Evolutionary conservation across 2,113 vertebrate species (phyloP).

Genomic region (Rutilus rutilus): DNA sequence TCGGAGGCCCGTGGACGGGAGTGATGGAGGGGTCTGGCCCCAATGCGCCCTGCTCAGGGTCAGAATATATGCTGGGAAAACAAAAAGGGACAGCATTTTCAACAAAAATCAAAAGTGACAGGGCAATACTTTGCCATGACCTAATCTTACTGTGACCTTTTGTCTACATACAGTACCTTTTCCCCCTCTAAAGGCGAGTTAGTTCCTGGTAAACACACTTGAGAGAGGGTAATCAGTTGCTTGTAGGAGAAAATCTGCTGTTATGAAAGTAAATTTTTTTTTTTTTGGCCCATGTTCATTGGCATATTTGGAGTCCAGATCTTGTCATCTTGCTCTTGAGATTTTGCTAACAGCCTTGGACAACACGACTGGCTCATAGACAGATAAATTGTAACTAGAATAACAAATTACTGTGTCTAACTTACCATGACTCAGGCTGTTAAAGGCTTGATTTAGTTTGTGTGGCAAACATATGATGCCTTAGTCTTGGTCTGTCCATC

Average conservation of each 20-base stretch:
- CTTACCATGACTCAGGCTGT: constrained; percentile 15
- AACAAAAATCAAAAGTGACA: constrained; percentile 14
- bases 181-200: background rate
- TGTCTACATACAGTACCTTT: constrained; percentile 15
- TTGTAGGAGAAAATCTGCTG: background rate
- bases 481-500: constrained; percentile 18
- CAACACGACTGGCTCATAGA: background rate
- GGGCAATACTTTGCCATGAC: constrained; percentile 7
- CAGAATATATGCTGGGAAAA: constrained; percentile 17
- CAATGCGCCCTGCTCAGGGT: background rate
- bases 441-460: constrained; percentile 30
- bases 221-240: background rate
- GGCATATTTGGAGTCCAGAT: constrained; percentile 16
- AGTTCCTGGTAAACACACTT: background rate
- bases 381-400: constrained; percentile 12
- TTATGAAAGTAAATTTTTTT: background rate
- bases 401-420: constrained; percentile 18
- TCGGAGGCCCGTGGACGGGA: background rate
- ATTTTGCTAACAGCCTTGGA: constrained; percentile 33
- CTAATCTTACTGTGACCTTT: constrained; percentile 7
- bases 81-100: constrained; percentile 11
- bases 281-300: background rate
- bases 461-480: constrained; percentile 23
- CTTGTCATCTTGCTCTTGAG: constrained; percentile 33
- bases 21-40: constrained; percentile 5